Base-by-base conservation (phyloP, 2,888 invertebrate species). In the Psylliodes chrysocephalus region DNA sequence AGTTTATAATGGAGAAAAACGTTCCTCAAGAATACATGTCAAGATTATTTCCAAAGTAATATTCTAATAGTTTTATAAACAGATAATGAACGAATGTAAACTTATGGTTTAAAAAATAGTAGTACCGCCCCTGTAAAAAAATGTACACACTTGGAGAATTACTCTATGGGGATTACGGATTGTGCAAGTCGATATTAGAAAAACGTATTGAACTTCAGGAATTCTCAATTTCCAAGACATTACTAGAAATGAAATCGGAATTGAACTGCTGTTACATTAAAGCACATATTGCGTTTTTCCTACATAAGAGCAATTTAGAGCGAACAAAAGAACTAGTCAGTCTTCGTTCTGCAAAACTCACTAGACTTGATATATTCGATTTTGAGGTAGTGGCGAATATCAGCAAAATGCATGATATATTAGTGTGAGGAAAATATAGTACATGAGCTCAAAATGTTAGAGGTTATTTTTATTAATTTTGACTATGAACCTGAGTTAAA, bases 281-380 rank as follows among this genome's bases (percentile, higher is more conserved):
- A 42, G 30, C 33, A 30, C 30, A 51, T 30, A 51, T 51, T 51
- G 51, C 30, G 7, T 51, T 51, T 25, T 25, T 51, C 28, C 15
- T 51, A 28, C 51, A 33, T 30, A 51, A 51, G 28, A 51, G 51
- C 30, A 30, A 51, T 30, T 51, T 30, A 15, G 33, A 51, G 8
- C 17, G 51, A 51, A 51, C 51, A 51, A 51, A 51, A 51, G 51
- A 17, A n/a, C 4, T 8, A 18, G 5, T 10, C 19, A 10, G n/a
- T 30, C 51, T 15, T 15, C n/a, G 30, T 17, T 15, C 25, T 2
- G 4, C 8, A 28, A 22, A 25, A 8, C 51, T 12, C 51, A 51
- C 51, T 51, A 51, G 28, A 51, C 12, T 51, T 51, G 51, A 51
- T 51, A 51, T 33, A 51, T 51, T 51, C 33, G 51, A 51, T 51